Evolutionary conservation across 2,797 vertebrate species (phyloP).

Genomic region (Bradypodion pumilum): DNA sequence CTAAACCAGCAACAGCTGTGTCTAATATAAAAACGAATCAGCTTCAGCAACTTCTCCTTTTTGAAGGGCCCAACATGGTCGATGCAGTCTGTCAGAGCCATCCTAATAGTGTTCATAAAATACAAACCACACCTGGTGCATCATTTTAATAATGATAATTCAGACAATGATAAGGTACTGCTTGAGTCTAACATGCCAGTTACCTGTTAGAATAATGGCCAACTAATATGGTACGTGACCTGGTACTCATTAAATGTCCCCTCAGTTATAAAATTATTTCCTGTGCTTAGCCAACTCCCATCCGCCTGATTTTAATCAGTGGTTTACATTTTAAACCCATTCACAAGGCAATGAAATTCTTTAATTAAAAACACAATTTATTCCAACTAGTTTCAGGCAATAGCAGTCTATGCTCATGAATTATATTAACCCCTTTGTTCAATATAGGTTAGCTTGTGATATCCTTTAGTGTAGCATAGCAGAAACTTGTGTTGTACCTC

Average conservation of each 20-base stretch:
- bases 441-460: conserved; percentile 1
- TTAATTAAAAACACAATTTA: conserved; percentile 69
- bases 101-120: conserved; percentile 57
- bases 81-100: conserved; percentile 41
- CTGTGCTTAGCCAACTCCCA: conserved; percentile 43
- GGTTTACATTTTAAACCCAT: conserved; percentile 62
- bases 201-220: conserved; percentile 50
- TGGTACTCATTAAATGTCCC: conserved; percentile 47
- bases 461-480: no score
- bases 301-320: conserved; percentile 55
- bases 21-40: neutral
- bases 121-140: conserved; percentile 57
- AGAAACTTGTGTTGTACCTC: neutral
- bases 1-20: neutral
- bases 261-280: conserved; percentile 34
- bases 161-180: conserved; percentile 59
- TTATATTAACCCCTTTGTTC: conserved; percentile 42
- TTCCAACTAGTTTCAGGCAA: conserved; percentile 41
- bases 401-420: conserved; percentile 23
- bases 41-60: neutral
- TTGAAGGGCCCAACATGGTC: neutral
- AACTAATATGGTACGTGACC: conserved; percentile 28
- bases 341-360: conserved; percentile 52
- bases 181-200: conserved; percentile 58
- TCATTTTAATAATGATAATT: conserved; percentile 67